Conservation (phyloP, 92 coral and sea anemone species). For the Diadumene lineata region DNA sequence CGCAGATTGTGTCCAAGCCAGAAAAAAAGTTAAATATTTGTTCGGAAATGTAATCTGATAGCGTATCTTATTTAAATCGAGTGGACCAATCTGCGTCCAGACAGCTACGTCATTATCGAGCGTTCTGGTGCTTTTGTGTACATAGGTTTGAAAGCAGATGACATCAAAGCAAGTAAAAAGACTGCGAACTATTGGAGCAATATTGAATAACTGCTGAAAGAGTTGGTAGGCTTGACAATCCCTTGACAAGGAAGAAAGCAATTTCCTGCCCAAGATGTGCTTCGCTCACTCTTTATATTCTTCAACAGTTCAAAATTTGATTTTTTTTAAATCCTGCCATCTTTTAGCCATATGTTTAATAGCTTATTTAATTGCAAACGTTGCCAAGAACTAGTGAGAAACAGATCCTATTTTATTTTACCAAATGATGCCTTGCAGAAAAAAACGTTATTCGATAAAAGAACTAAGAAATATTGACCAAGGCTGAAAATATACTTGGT, state of each 20-base stretch:
- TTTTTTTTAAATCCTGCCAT: too few relatives aligned
- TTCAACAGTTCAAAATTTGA: neutral
- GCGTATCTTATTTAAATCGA: neutral
- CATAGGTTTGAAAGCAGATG: neutral
- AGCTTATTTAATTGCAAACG: too few relatives aligned
- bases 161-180: neutral
- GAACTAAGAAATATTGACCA: too few relatives aligned
- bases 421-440: too few relatives aligned
- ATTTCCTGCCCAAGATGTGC: too few relatives aligned
- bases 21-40: neutral
- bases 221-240: neutral
- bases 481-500: too few relatives aligned
- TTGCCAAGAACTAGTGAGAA: too few relatives aligned
- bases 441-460: too few relatives aligned
- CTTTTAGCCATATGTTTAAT: too few relatives aligned
- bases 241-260: neutral
- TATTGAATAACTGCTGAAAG: neutral
- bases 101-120: neutral
- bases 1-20: neutral
- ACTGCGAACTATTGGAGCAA: neutral
- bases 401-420: too few relatives aligned
- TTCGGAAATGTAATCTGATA: neutral
- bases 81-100: neutral
- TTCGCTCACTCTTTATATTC: neutral
- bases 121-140: neutral